Conservation (phyloP, 2,888 invertebrate species). For the Chloromyia formosa region DNA sequence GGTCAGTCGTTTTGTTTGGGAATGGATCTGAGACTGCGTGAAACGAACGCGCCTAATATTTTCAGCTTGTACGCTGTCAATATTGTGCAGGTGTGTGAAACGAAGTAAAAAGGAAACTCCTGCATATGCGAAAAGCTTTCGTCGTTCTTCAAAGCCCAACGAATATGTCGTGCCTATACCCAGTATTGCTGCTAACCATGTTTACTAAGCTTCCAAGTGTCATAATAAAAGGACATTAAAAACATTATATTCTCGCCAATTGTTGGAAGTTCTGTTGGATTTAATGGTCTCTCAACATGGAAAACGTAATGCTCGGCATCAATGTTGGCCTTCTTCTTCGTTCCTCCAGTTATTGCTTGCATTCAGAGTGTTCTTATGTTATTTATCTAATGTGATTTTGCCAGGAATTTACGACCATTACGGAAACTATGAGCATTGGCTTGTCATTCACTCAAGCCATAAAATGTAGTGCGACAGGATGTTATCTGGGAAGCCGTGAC, state of each 20-base stretch:
- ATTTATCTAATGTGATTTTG: slow-evolving; percentile 40
- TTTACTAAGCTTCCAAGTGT: slow-evolving; percentile 48
- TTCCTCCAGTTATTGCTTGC: slow-evolving; percentile 24
- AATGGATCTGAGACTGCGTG: too few species aligned
- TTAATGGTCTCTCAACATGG: slow-evolving; percentile 47
- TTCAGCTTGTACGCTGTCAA: too few species aligned
- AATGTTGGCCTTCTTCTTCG: slow-evolving; percentile 18
- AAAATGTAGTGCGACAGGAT: slow-evolving; percentile 38
- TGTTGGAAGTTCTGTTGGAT: slow-evolving; percentile 47
- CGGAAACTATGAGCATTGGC: slow-evolving; percentile 39
- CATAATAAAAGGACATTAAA: slow-evolving; percentile 48
- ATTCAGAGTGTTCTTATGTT: slow-evolving; percentile 15
- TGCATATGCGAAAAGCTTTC: slow-evolving; percentile 17
- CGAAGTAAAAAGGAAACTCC: slow-evolving; percentile 32
- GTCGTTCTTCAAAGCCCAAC: neutral
- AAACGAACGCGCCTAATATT: too few species aligned
- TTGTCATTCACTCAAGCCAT: slow-evolving; percentile 38
- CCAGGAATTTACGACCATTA: slow-evolving; percentile 30
- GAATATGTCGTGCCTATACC: slow-evolving; percentile 40
- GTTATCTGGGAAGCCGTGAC: slow-evolving; percentile 6
- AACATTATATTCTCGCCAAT: slow-evolving; percentile 48
- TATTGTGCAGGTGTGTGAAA: slow-evolving; percentile 22
- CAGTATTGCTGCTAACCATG: slow-evolving; percentile 45
- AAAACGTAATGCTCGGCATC: slow-evolving; percentile 21
- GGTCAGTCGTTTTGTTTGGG: too few species aligned